Percentiles rank a stretch among this genome's conserved stretches.
Conservation (phyloP, 2,797 vertebrate genomes). For the Scomberomorus guttatus region DNA sequence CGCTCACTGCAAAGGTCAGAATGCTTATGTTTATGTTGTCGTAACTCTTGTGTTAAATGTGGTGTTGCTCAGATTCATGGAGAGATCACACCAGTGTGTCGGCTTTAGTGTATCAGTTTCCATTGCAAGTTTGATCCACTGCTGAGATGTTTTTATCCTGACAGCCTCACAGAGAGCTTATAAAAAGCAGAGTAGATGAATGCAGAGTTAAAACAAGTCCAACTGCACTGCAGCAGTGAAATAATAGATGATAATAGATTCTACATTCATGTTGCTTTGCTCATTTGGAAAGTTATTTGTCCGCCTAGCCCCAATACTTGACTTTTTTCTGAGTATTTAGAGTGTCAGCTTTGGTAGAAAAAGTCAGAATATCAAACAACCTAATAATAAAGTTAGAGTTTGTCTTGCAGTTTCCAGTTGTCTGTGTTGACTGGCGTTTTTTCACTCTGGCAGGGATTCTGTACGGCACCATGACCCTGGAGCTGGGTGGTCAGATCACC, state of each 20-base stretch:
- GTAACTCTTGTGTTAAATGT: no score
- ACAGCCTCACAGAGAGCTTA: background rate
- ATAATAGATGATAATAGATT: no score
- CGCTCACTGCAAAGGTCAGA: slow-evolving; percentile 98
- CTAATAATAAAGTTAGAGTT: background rate
- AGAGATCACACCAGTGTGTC: no score
- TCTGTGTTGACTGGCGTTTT: background rate
- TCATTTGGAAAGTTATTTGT: background rate
- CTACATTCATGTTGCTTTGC: no score
- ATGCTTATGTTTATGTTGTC: background rate
- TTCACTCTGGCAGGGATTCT: slow-evolving; percentile 89
- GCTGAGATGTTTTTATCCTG: no score
- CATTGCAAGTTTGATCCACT: no score
- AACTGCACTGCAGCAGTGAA: no score
- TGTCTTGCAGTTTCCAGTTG: background rate
- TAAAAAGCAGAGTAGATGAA: background rate
- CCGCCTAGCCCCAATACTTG: background rate
- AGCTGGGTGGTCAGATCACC: slow-evolving; percentile 93
- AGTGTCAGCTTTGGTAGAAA: no score
- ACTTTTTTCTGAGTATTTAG: background rate
- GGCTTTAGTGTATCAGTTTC: no score
- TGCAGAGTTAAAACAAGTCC: background rate
- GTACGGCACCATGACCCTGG: slow-evolving; percentile 98
- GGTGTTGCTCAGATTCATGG: no score
- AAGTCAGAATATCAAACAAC: background rate